Evolutionary conservation across 2,888 invertebrate species (phyloP).

Genomic region (Yponomeuta malinellus): DNA sequence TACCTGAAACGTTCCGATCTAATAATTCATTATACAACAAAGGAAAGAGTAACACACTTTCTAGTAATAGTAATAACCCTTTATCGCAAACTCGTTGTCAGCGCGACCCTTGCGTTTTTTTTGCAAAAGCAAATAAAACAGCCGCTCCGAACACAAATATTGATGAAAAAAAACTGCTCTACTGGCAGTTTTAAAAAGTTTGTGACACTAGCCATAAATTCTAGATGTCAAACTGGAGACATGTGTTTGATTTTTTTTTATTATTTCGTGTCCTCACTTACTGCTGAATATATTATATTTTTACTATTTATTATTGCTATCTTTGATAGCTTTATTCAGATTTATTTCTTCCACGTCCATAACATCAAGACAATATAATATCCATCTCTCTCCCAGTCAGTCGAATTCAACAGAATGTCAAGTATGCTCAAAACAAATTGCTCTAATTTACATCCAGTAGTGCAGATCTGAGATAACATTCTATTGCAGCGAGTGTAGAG

Average conservation of each 20-base stretch:
- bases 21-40: slow-evolving; percentile 75
- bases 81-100: slow-evolving; percentile 55
- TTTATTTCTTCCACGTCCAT: not conserved
- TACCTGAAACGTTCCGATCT: slow-evolving; percentile 73
- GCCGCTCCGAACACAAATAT: slow-evolving; percentile 71
- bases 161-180: slow-evolving; percentile 44
- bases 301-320: no score
- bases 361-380: not conserved
- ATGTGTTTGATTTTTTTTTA: slow-evolving; percentile 58
- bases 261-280: not conserved
- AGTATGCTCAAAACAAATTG: slow-evolving; percentile 17
- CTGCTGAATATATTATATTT: no score
- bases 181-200: slow-evolving; percentile 49
- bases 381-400: no score
- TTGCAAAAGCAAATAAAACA: slow-evolving; percentile 69
- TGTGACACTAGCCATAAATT: slow-evolving; percentile 70
- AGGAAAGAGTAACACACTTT: slow-evolving; percentile 62
- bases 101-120: slow-evolving; percentile 68
- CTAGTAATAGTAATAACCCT: slow-evolving; percentile 72
- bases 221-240: slow-evolving; percentile 43
- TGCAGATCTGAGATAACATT: slow-evolving; percentile 49
- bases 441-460: slow-evolving; percentile 25
- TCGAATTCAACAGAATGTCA: not conserved
- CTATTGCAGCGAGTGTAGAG: slow-evolving; percentile 41
- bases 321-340: no score